Evolutionary conservation across 2,888 invertebrate species (phyloP).

Genomic region (Lycia hirtaria): DNA sequence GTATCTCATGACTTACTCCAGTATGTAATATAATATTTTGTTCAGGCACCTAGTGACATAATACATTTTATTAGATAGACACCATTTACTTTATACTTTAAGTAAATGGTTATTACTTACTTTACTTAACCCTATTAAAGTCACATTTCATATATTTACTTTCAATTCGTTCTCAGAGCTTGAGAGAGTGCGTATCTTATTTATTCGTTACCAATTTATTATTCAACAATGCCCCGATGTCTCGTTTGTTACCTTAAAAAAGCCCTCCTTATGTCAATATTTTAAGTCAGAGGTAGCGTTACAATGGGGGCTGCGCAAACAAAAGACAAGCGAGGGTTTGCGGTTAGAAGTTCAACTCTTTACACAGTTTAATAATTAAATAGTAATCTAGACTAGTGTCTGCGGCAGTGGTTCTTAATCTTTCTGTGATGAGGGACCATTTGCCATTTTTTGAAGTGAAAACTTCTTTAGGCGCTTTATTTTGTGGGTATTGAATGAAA

Average conservation of each 20-base stretch:
- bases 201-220: constrained; percentile 21
- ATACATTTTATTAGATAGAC: too few relatives aligned
- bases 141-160: too few relatives aligned
- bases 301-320: constrained; percentile 56
- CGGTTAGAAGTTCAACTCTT: constrained; percentile 69
- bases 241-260: constrained; percentile 28
- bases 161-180: not conserved
- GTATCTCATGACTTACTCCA: too few relatives aligned
- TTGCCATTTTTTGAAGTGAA: too few relatives aligned
- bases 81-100: too few relatives aligned
- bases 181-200: not conserved
- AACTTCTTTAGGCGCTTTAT: too few relatives aligned
- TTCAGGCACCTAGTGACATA: too few relatives aligned
- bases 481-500: too few relatives aligned
- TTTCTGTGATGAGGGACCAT: too few relatives aligned
- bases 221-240: constrained; percentile 14
- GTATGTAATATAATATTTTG: too few relatives aligned
- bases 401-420: constrained; percentile 25
- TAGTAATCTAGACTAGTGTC: constrained; percentile 62
- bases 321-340: constrained; percentile 58
- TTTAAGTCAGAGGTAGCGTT: constrained; percentile 44
- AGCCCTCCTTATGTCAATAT: constrained; percentile 59
- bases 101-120: too few relatives aligned
- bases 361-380: constrained; percentile 80
- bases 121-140: too few relatives aligned